phyloP scores from a whole-genome alignment of 2,888 invertebrate genomes.

The Zootermopsis nevadensis region DNA sequence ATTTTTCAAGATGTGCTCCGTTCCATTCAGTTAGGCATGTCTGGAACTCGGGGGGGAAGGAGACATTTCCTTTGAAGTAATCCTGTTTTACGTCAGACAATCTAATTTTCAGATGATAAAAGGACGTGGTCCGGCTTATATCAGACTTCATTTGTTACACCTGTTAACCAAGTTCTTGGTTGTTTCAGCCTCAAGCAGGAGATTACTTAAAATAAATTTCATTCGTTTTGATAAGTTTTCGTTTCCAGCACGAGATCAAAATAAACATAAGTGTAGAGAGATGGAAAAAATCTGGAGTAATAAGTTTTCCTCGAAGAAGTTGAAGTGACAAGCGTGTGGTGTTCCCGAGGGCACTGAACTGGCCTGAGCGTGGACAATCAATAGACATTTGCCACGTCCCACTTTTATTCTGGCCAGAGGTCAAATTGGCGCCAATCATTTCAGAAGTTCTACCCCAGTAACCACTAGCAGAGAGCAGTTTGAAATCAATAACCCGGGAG shows the following conservation, averaged over 20 bases:
- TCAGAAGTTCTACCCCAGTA: background rate
- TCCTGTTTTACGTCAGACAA: no score
- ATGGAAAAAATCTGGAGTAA: background rate
- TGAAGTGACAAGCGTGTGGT: slow-evolving; percentile 29
- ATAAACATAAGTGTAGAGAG: background rate
- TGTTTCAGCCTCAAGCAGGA: no score
- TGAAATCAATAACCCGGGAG: background rate
- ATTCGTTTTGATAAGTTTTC: background rate
- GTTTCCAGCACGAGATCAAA: background rate
- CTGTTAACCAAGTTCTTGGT: no score
- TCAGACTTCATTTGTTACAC: no score
- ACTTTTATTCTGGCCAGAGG: background rate
- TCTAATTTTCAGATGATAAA: no score
- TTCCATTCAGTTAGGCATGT: no score
- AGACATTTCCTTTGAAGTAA: no score
- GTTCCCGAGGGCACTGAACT: background rate
- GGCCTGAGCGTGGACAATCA: slow-evolving; percentile 27
- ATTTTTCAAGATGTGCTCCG: no score
- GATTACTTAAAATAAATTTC: background rate
- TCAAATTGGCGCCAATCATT: slow-evolving; percentile 31
- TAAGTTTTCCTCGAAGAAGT: slow-evolving; percentile 28
- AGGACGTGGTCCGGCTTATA: no score
- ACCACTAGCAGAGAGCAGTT: background rate
- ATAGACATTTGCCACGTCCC: slow-evolving; percentile 19
- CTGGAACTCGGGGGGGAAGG: no score